Percentiles rank a stretch among this genome's conserved stretches.
Evolutionary conservation across 2,113 vertebrate genomes (phyloP).

Genomic region (Amia ocellicauda): DNA sequence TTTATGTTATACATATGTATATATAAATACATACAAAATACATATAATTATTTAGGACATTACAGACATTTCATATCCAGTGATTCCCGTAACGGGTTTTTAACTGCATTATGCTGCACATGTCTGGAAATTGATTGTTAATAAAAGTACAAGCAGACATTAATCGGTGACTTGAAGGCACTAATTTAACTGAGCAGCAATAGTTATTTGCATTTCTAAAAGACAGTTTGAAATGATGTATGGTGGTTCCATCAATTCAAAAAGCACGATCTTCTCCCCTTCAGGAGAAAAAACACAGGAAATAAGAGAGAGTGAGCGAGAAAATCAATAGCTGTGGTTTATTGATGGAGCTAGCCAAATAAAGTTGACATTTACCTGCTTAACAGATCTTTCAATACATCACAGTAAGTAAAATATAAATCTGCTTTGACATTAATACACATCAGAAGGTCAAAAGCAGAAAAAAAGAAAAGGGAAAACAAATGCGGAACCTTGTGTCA

Average conservation of each 20-base stretch:
- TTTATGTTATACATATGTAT: too few species aligned
- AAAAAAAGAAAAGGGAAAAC: background rate
- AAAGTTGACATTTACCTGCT: constrained; percentile 63
- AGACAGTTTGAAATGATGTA: constrained; percentile 56
- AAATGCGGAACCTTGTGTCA: constrained; percentile 20
- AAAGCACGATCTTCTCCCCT: constrained; percentile 53
- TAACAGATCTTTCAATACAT: constrained; percentile 58
- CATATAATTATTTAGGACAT: background rate
- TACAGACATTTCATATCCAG: constrained; percentile 6
- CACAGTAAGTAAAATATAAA: constrained; percentile 48
- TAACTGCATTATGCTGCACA: constrained; percentile 39
- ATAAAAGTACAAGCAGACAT: constrained; percentile 56
- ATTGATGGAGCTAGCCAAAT: constrained; percentile 57
- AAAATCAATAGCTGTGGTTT: constrained; percentile 54
- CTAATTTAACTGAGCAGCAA: constrained; percentile 60
- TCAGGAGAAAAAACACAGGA: constrained; percentile 32
- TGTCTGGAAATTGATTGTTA: constrained; percentile 55
- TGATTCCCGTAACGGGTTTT: constrained; percentile 43
- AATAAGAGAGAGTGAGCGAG: constrained; percentile 57
- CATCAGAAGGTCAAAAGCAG: constrained; percentile 35
- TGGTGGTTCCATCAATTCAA: constrained; percentile 50
- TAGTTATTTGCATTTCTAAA: constrained; percentile 57
- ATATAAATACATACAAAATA: too few species aligned
- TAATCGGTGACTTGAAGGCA: constrained; percentile 51
- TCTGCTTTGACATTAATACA: constrained; percentile 28